Base-by-base conservation (phyloP, 2,888 invertebrate species). In the Eulithis testata region DNA sequence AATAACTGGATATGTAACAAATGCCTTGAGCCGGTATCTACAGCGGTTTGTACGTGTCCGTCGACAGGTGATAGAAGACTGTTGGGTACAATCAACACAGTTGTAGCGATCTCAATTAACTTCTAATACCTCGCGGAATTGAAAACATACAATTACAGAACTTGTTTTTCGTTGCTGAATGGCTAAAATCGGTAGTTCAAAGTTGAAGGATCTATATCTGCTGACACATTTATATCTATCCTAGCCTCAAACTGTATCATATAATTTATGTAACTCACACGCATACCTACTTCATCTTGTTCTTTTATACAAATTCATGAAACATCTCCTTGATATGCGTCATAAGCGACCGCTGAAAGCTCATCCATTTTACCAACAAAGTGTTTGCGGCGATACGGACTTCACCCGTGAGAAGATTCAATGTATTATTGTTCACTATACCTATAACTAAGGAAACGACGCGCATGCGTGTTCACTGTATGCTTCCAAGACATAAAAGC, bases 361-460 rank as follows among this genome's bases (percentile, higher is more conserved):
- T 74, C 58, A 73, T 66, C 49, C 54, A 69, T 66, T 72, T 70
- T 64, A 73, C 72, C 72, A 76, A 68, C 67, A 74, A 71, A 81
- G 81, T 79, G 75, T 72, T 69, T 70, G 63, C 73, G 70, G 72
- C 67, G 71, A 73, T 51, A 64, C 40, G 59, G 62, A 49, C 70
- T 69, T 65, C 60, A 71, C 65, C 65, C 86, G 86, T 88, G 87
- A 81, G 84, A 88, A 83, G 75, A 76, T 70, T 71, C 74, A 72
- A 76, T 80, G 14, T 76, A 83, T 83, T 77, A 83, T 84, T 82
- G 81, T 85, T 78, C 71, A 75, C 66, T 74, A 67, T 63, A 70
- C 53, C 31, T 31, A 3, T 31, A 54, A 27, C 50, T 8, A 31
- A 60, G 14, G 37, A 31, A 51, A 12, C 47, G 12, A 52, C 52